phyloP scores from a whole-genome alignment of 1,140 invertebrate genomes.

The Neotoxoptera formosana region DNA sequence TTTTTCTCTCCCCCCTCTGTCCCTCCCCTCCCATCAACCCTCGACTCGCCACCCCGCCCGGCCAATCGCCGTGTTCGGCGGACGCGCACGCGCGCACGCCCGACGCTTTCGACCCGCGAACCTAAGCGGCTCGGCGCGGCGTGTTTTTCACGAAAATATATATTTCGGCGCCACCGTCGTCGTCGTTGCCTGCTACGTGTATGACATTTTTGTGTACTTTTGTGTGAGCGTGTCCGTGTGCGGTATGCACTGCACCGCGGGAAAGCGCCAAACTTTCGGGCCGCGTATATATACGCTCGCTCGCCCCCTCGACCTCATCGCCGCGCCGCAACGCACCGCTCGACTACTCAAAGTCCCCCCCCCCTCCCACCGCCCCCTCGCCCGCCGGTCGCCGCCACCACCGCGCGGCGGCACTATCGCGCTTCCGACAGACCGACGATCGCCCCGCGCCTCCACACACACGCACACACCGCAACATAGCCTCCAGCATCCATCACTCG shows the following conservation, averaged over 20 bases:
- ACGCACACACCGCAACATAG: neutral
- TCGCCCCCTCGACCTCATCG: neutral
- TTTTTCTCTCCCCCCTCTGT: neutral
- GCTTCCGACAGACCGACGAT: neutral
- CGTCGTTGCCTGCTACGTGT: too few species aligned
- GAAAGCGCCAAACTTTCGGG: neutral
- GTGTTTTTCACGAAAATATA: neutral
- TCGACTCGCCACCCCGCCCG: too few species aligned
- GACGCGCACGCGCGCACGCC: neutral
- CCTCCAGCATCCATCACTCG: slow-evolving; percentile 12
- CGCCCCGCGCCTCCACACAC: too few species aligned
- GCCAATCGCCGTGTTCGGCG: neutral
- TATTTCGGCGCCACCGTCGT: neutral
- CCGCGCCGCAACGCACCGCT: neutral
- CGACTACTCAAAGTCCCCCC: neutral
- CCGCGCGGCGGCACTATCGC: neutral
- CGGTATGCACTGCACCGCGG: neutral
- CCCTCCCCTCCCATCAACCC: neutral
- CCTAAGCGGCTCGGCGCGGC: neutral
- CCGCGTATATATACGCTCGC: too few species aligned
- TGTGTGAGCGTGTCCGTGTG: neutral
- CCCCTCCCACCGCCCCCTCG: neutral
- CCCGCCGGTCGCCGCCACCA: neutral
- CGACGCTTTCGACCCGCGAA: neutral
- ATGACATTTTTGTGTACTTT: too few species aligned